Conservation (phyloP, 2,113 vertebrate species). For the Periophthalmus modestus region DNA sequence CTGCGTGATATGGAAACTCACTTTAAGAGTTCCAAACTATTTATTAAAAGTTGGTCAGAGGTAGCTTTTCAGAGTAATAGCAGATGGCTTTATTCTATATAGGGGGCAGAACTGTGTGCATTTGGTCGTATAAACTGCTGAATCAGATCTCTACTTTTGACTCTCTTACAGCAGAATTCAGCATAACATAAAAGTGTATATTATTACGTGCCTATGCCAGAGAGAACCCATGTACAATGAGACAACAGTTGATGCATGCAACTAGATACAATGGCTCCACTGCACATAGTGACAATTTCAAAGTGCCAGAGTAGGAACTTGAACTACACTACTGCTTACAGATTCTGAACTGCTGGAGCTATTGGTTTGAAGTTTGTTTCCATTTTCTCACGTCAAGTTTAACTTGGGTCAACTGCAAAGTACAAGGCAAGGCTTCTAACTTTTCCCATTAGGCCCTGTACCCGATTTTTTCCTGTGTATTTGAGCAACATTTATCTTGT, state of each 20-base stretch:
- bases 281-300: too few relatives aligned
- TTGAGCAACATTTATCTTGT: too few relatives aligned
- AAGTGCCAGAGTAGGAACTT: too few relatives aligned
- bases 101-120: neutral
- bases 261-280: too few relatives aligned
- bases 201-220: neutral
- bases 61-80: conserved; percentile 2
- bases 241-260: too few relatives aligned
- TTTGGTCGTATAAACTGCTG: neutral
- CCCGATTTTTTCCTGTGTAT: neutral
- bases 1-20: conserved; percentile 21
- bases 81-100: conserved; percentile 11
- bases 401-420: too few relatives aligned
- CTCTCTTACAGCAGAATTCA: neutral
- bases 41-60: conserved; percentile 19
- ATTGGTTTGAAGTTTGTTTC: too few relatives aligned
- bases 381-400: too few relatives aligned
- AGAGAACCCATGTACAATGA: neutral
- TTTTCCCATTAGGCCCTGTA: neutral
- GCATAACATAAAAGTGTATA: neutral
- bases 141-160: neutral
- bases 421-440: too few relatives aligned
- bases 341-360: too few relatives aligned
- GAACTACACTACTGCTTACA: too few relatives aligned
- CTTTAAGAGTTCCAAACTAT: conserved; percentile 19